A percentile compares a stretch with the other conserved stretches of the same genome.
phyloP scores from a whole-genome alignment of 2,113 vertebrate genomes.

The Chamaetylas fuelleborni region DNA sequence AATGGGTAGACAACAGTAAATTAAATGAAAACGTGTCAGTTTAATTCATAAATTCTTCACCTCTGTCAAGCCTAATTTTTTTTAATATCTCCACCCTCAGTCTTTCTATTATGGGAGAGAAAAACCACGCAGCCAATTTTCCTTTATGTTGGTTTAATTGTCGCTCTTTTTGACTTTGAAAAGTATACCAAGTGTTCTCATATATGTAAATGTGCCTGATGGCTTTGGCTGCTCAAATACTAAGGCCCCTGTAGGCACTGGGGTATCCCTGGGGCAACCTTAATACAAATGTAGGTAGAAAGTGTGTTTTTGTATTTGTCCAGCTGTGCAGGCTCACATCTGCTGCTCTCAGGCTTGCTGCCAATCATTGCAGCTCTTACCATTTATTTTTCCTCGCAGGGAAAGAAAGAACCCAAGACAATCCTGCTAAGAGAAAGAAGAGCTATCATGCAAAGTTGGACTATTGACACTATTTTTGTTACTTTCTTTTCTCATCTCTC shows the following conservation, averaged over 20 bases:
- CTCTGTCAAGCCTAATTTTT: not conserved
- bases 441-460: not conserved
- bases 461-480: not conserved
- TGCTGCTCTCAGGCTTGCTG: constrained; percentile 20
- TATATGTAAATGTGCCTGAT: not conserved
- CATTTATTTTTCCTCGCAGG: not conserved
- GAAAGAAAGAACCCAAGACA: not conserved
- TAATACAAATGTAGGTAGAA: constrained; percentile 17
- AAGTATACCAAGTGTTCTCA: constrained; percentile 23
- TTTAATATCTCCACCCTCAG: constrained; percentile 4
- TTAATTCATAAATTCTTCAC: constrained; percentile 31
- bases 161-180: constrained; percentile 13
- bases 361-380: not conserved
- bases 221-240: not conserved
- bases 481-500: not conserved
- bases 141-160: constrained; percentile 7
- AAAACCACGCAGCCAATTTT: constrained; percentile 17
- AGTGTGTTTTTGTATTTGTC: constrained; percentile 7
- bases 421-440: not conserved
- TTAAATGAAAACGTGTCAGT: not conserved
- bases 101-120: not conserved
- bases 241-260: not conserved
- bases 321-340: constrained; percentile 50
- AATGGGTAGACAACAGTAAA: constrained; percentile 2
- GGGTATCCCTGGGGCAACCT: constrained; percentile 7